A percentile compares a stretch with the other conserved stretches of the same genome.
These are phyloP conservation scores for Geophilus truncorum DNA, from an alignment of 2,888 invertebrate species.

Conservation along the genomic window DNA sequence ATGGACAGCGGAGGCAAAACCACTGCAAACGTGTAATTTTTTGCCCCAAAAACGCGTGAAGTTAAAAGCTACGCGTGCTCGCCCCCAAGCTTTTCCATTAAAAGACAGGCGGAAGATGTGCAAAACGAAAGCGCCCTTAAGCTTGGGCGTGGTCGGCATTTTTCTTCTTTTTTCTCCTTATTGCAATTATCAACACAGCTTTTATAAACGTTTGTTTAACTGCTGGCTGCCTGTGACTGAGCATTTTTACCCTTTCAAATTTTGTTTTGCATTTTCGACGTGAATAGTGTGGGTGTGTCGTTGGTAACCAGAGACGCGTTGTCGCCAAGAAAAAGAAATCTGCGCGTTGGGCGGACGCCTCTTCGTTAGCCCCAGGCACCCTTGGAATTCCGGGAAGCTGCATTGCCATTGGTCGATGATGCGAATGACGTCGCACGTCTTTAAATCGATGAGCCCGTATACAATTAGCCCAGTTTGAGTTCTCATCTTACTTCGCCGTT, in stretches of 20 bases:
- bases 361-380: not conserved
- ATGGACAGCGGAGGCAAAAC: not conserved
- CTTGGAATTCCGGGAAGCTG: not conserved
- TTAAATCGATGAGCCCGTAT: not conserved
- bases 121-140: not conserved
- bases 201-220: not conserved
- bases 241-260: not conserved
- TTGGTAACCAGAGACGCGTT: not conserved
- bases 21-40: not conserved
- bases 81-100: not conserved
- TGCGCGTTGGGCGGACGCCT: not conserved
- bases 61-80: not conserved
- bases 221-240: not conserved
- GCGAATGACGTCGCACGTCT: not conserved
- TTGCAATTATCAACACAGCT: not conserved
- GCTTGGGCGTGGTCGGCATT: not conserved
- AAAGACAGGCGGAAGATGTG: not conserved
- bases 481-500: not conserved
- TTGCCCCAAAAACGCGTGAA: not conserved
- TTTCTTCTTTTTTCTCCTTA: not conserved
- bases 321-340: not conserved
- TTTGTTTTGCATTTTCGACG: not conserved
- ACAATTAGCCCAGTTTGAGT: not conserved
- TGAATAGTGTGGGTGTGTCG: not conserved
- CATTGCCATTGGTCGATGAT: not conserved